Evolutionary conservation across 2,797 vertebrate species (phyloP).

Genomic region (Sebastes goodei): DNA sequence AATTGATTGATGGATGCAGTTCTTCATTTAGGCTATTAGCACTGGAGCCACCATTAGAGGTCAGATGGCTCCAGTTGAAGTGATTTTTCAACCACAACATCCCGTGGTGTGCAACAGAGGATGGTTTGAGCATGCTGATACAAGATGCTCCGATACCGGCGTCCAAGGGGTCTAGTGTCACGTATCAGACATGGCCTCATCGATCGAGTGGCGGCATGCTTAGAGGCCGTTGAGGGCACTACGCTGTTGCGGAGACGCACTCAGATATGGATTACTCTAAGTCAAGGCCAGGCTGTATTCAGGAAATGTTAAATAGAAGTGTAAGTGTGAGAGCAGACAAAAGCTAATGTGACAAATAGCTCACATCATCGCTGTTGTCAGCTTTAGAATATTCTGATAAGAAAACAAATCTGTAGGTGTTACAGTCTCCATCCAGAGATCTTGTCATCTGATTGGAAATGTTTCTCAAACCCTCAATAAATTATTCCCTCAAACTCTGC

Average conservation of each 20-base stretch:
- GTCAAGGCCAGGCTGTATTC: background rate
- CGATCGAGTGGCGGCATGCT: constrained; percentile 1
- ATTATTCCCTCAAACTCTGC: background rate
- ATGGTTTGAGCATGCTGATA: constrained; percentile 11
- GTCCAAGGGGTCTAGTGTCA: constrained; percentile 23
- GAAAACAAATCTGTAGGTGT: background rate
- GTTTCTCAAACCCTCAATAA: background rate
- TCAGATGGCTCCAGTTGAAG: background rate
- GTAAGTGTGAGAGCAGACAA: background rate
- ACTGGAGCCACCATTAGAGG: background rate
- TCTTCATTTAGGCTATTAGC: background rate
- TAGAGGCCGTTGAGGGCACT: constrained; percentile 7
- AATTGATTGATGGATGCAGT: no score
- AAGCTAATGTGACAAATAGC: background rate
- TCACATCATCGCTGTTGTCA: background rate
- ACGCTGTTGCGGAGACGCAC: background rate
- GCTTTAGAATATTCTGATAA: background rate
- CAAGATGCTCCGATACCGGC: constrained; percentile 7
- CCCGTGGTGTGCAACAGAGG: background rate
- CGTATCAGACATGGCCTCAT: constrained; percentile 13
- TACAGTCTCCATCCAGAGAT: background rate
- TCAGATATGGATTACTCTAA: background rate
- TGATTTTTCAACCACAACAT: background rate
- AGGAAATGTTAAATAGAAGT: constrained; percentile 4
- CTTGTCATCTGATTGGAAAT: constrained; percentile 14